phyloP scores from a whole-genome alignment of 2,797 vertebrate genomes.

The Natrix natrix region DNA sequence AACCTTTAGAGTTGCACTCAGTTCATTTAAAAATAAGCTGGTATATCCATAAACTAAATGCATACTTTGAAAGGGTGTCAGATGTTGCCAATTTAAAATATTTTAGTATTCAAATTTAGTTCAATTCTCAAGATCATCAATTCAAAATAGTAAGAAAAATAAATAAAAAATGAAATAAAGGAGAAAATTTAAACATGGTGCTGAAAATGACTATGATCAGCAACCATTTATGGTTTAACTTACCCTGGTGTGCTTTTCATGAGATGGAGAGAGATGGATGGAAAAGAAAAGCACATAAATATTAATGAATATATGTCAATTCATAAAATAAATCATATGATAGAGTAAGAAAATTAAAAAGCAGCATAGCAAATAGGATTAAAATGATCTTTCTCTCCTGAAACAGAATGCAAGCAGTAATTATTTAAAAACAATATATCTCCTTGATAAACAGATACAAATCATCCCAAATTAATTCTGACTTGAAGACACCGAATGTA shows the following conservation, averaged over 20 bases:
- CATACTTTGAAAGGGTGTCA: not conserved
- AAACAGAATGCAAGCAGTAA: not conserved
- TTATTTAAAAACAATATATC: not conserved
- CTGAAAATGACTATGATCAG: conserved; percentile 78
- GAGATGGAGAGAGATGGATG: conserved; percentile 87
- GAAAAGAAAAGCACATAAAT: conserved; percentile 93
- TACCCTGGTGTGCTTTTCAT: conserved; percentile 92
- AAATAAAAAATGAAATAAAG: conserved; percentile 53
- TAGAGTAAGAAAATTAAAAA: conserved; percentile 73
- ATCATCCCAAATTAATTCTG: conserved; percentile 5
- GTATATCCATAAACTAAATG: not conserved
- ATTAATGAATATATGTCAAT: conserved; percentile 75
- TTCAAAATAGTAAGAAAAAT: conserved; percentile 42
- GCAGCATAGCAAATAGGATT: conserved; percentile 52
- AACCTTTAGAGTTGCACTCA: not conserved
- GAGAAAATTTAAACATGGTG: conserved; percentile 71
- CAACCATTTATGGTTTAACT: conserved; percentile 83
- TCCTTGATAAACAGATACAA: conserved; percentile 28
- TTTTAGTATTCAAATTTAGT: not conserved
- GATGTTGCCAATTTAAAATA: conserved; percentile 21
- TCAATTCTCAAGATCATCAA: conserved; percentile 39
- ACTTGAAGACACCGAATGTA: not conserved
- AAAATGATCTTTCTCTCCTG: conserved; percentile 15
- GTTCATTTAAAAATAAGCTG: not conserved
- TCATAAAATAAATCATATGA: conserved; percentile 65